Percentiles rank a stretch among this genome's conserved stretches.
These are phyloP conservation scores for Lydus trimaculatus DNA, from an alignment of 2,888 invertebrate genomes.

Conservation along the genomic window DNA sequence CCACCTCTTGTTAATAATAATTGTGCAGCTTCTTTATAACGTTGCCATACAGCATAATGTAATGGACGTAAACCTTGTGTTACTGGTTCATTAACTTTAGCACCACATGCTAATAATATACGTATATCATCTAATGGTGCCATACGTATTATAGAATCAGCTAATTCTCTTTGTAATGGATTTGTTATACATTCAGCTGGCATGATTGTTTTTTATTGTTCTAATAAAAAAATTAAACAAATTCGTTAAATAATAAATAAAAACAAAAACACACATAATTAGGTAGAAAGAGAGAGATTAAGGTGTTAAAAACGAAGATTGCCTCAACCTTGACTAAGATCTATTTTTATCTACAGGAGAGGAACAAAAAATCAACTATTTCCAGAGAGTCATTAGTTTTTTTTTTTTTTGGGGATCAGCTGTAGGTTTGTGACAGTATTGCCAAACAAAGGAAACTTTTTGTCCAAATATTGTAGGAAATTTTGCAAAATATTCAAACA, in stretches of 20 bases:
- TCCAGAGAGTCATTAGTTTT: constrained; percentile 30
- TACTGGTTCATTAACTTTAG: constrained; percentile 81
- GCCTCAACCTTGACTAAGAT: background rate
- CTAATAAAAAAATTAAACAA: too few species aligned
- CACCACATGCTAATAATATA: constrained; percentile 85
- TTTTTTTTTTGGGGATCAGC: too few species aligned
- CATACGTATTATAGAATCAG: constrained; percentile 89
- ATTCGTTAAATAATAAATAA: background rate
- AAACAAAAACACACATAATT: background rate
- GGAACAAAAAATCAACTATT: constrained; percentile 18
- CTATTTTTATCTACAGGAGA: background rate
- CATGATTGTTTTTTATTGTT: constrained; percentile 63
- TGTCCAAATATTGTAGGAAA: too few species aligned
- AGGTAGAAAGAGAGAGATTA: too few species aligned
- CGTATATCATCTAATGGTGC: constrained; percentile 87
- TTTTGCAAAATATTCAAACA: too few species aligned
- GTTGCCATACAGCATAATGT: constrained; percentile 93
- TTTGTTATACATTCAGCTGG: constrained; percentile 77
- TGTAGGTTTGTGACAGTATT: constrained; percentile 22
- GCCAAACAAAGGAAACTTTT: constrained; percentile 31
- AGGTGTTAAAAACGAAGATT: background rate
- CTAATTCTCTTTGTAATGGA: constrained; percentile 83
- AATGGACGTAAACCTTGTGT: constrained; percentile 87
- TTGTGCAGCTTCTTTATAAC: constrained; percentile 80
- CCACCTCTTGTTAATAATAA: constrained; percentile 82